Evolutionary conservation across 2,797 vertebrate genomes (phyloP).

Genomic region (Morelia viridis): DNA sequence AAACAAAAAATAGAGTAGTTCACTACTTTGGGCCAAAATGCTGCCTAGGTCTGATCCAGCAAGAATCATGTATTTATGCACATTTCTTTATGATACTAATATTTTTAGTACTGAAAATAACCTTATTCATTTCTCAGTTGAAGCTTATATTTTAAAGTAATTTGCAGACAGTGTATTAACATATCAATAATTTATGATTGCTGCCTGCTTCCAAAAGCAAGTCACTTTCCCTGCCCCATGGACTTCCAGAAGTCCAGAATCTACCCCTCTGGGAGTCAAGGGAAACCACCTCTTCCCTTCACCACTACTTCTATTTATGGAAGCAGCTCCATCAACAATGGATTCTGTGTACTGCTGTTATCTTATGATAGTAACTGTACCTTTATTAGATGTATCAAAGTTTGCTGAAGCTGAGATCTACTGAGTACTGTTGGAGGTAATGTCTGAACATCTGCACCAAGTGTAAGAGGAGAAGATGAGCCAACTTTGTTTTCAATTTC

Average conservation of each 20-base stretch:
- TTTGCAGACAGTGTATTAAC: neutral
- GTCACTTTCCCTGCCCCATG: neutral
- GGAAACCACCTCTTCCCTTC: neutral
- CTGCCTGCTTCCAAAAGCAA: neutral
- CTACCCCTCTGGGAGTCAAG: neutral
- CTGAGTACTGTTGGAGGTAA: constrained; percentile 77
- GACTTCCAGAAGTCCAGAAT: neutral
- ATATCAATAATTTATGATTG: neutral
- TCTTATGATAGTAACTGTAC: constrained; percentile 56
- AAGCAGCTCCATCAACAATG: neutral
- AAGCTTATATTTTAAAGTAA: neutral
- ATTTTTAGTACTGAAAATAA: neutral
- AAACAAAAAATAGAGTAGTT: neutral
- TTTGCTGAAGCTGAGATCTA: constrained; percentile 89
- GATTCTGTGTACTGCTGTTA: neutral
- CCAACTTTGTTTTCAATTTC: constrained; percentile 73
- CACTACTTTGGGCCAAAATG: neutral
- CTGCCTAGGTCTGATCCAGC: neutral
- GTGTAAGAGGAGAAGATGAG: constrained; percentile 75
- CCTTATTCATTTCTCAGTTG: neutral
- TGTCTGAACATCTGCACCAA: constrained; percentile 73
- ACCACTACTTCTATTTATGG: neutral
- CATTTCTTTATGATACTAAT: neutral
- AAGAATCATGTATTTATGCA: neutral
- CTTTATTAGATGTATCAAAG: constrained; percentile 91